Conservation (phyloP, 2,797 vertebrate genomes). For the Amphiprion clarkii region DNA sequence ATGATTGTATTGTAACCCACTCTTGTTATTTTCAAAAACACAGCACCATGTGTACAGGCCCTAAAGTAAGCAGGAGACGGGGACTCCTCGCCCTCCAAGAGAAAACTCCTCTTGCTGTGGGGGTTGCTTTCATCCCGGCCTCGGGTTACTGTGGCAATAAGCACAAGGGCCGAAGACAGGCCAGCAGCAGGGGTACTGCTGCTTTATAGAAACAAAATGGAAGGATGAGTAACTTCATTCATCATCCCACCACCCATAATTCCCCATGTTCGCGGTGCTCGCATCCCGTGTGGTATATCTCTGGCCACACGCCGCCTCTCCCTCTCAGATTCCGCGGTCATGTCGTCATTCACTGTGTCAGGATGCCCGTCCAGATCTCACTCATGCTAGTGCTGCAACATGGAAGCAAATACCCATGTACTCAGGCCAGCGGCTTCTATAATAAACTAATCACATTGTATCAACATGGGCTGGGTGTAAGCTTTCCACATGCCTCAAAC, state of each 20-base stretch:
- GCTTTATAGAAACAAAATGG: slow-evolving; percentile 54
- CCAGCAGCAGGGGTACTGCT: slow-evolving; percentile 30
- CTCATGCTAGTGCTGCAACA: slow-evolving; percentile 67
- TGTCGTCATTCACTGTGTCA: slow-evolving; percentile 66
- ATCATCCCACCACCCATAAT: slow-evolving; percentile 54
- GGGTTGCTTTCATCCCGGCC: slow-evolving; percentile 66
- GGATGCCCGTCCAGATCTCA: slow-evolving; percentile 48
- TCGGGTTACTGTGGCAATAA: slow-evolving; percentile 79
- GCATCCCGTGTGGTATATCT: slow-evolving; percentile 50
- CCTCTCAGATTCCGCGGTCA: slow-evolving; percentile 48
- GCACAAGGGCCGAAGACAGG: slow-evolving; percentile 38
- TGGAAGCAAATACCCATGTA: slow-evolving; percentile 72
- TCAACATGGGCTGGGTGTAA: slow-evolving; percentile 83
- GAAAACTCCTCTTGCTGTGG: slow-evolving; percentile 52
- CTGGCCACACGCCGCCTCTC: slow-evolving; percentile 42
- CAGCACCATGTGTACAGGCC: slow-evolving; percentile 45
- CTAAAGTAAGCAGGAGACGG: slow-evolving; percentile 56
- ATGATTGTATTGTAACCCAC: slow-evolving; percentile 75
- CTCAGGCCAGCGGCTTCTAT: slow-evolving; percentile 75
- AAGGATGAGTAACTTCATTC: slow-evolving; percentile 71
- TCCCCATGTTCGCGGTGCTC: slow-evolving; percentile 38
- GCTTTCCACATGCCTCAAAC: slow-evolving; percentile 79
- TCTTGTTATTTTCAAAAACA: slow-evolving; percentile 77
- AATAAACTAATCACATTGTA: slow-evolving; percentile 87
- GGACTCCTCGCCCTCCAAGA: slow-evolving; percentile 42